Percentiles rank a stretch among this genome's conserved stretches.
Evolutionary conservation across 2,113 vertebrate species (phyloP).

Genomic region (Ammodytes dubius): DNA sequence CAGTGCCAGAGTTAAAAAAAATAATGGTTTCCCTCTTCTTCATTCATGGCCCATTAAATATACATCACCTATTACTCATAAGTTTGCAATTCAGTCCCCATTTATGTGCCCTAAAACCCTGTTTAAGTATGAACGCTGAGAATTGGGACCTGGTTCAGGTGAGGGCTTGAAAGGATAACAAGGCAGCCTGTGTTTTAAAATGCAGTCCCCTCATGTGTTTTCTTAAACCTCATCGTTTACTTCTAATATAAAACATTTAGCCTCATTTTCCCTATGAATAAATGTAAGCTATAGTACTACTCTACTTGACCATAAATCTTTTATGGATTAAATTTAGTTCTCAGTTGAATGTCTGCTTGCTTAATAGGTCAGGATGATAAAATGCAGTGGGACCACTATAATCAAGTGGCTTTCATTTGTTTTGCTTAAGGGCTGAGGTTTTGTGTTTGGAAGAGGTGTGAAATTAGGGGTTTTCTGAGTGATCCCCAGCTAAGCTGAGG

Average conservation of each 20-base stretch:
- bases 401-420: slow-evolving; percentile 37
- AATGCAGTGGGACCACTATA: slow-evolving; percentile 19
- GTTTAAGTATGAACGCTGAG: slow-evolving; percentile 48
- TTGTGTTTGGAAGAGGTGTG: slow-evolving; percentile 12
- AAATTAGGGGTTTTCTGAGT: slow-evolving; percentile 27
- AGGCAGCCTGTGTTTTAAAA: slow-evolving; percentile 35
- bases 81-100: slow-evolving; percentile 67
- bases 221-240: slow-evolving; percentile 37
- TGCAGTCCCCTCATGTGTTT: slow-evolving; percentile 22
- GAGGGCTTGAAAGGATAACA: slow-evolving; percentile 36
- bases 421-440: slow-evolving; percentile 20
- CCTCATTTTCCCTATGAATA: slow-evolving; percentile 49
- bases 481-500: slow-evolving; percentile 39
- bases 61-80: slow-evolving; percentile 65
- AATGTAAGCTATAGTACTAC: slow-evolving; percentile 39
- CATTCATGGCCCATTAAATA: slow-evolving; percentile 75
- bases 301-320: slow-evolving; percentile 56
- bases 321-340: slow-evolving; percentile 61
- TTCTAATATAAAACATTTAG: slow-evolving; percentile 58
- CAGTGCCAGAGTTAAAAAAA: slow-evolving; percentile 12
- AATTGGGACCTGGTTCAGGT: slow-evolving; percentile 48
- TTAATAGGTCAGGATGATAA: slow-evolving; percentile 54
- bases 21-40: slow-evolving; percentile 45
- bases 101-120: slow-evolving; percentile 57
- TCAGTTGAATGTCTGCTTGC: slow-evolving; percentile 49